Evolutionary conservation across 2,113 vertebrate genomes (phyloP), one percentile per base, ranked within the genome.

Genomic region (Corythornis vintsioides): DNA sequence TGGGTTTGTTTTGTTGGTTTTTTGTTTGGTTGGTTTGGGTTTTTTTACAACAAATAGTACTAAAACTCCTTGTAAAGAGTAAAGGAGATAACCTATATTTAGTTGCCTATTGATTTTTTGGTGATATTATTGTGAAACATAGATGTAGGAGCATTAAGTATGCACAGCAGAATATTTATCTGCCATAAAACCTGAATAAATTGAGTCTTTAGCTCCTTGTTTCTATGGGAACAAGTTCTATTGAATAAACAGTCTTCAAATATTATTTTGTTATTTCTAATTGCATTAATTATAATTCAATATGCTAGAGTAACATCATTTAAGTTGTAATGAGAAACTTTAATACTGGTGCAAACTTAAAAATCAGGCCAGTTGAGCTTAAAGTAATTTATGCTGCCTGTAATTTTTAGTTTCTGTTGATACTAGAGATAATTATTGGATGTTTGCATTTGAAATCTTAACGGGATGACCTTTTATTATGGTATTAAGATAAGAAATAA

Each of bases 261-360:
- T 78, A 79, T 85, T 95, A 92, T 77, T 96, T 95, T 96, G 75
- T 89, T 89, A 88, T 91, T 96, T 95, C 20, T 90, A 97, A 92
- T 95, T 95, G 82, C 82, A 92, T 77, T 95, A 91, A 96, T 96
- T 95, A 96, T 93, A 92, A 96, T 92, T 91, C 65, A 96, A 79
- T 93, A 83, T 92, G 86, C 75, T 61, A 84, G 61, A 93, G 94
- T 94, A 96, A 96, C 95, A 79, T 93, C 81, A 89, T 95, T 96
- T 94, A 55, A 85, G 9, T 89, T 89, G 65, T 91, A 96, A 95
- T 76, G 53, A 94, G 71, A 95, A 80, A 93, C 71, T 80, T 96
- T 95, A 88, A 66, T 63, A 92, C 19, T 76, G 7, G 5, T 63
- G 70, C 13, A 83, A 95, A 65, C 33, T 83, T 91, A 45, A 78